A percentile compares a stretch with the other conserved stretches of the same genome.
phyloP scores from a whole-genome alignment of 1,140 invertebrate genomes.

The Lasaia peninsularis region DNA sequence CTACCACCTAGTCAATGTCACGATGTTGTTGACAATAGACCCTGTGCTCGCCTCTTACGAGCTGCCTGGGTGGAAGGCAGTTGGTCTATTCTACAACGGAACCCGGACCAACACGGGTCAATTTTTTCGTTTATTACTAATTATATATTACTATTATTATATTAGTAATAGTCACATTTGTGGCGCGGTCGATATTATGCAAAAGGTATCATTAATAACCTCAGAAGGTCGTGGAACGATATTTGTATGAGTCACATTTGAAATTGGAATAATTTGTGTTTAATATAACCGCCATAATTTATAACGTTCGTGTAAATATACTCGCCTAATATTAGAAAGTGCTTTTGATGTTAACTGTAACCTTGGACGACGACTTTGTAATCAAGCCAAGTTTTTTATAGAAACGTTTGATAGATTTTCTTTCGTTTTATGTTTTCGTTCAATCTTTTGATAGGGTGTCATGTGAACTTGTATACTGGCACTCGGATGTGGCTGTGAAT shows the following conservation, averaged over 20 bases:
- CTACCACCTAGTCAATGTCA: too few species aligned
- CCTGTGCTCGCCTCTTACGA: too few species aligned
- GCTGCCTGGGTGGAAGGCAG: too few species aligned
- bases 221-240: conserved; percentile 58
- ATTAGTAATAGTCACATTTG: not conserved
- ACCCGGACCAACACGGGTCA: too few species aligned
- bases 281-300: conserved; percentile 23
- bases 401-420: conserved; percentile 1
- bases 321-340: conserved; percentile 7
- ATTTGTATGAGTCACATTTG: conserved; percentile 19
- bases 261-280: conserved; percentile 48
- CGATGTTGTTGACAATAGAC: too few species aligned
- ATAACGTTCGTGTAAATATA: conserved; percentile 10
- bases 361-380: not conserved
- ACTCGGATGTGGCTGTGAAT: too few species aligned
- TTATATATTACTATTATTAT: too few species aligned
- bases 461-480: too few species aligned
- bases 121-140: too few species aligned
- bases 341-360: conserved; percentile 6
- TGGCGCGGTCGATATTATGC: conserved; percentile 50
- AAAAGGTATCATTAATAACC: conserved; percentile 49
- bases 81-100: too few species aligned
- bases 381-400: not conserved
- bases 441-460: not conserved
- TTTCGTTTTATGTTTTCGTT: not conserved